Conservation (phyloP, 2,888 invertebrate genomes). For the Mythimna vitellina region DNA sequence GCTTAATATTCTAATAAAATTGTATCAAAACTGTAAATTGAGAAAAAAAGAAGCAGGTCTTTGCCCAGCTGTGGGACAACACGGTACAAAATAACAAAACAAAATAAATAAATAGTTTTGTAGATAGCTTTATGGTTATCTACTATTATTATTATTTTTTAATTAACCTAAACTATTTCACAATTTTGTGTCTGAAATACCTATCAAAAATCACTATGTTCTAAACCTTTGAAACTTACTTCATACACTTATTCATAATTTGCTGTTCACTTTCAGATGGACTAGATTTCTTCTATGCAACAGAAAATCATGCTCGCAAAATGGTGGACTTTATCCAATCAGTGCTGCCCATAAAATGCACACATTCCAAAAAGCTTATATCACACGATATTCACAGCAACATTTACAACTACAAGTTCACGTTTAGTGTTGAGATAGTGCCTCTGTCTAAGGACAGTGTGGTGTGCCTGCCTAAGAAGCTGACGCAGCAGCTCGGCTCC, state of each 20-base stretch:
- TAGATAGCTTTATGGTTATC: no score
- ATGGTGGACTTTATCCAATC: slow-evolving; percentile 98
- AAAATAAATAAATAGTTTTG: no score
- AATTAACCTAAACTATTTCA: neutral
- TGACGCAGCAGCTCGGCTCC: slow-evolving; percentile 96
- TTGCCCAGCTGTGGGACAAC: no score
- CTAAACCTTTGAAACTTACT: neutral
- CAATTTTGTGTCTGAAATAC: neutral
- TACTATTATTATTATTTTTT: no score
- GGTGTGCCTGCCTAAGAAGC: slow-evolving; percentile 96
- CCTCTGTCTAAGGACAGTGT: slow-evolving; percentile 98
- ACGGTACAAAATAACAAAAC: no score
- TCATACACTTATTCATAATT: neutral
- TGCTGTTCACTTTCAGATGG: slow-evolving; percentile 92
- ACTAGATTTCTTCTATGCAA: slow-evolving; percentile 98
- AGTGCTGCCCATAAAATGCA: slow-evolving; percentile 96
- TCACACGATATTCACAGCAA: slow-evolving; percentile 99
- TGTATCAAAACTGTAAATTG: no score
- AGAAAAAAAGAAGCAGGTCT: no score
- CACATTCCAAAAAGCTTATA: slow-evolving; percentile 98
- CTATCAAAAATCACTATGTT: neutral
- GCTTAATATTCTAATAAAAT: neutral
- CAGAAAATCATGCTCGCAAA: slow-evolving; percentile 97
- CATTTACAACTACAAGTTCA: slow-evolving; percentile 98
- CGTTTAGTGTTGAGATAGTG: slow-evolving; percentile 98